Conservation (phyloP, 2,113 vertebrate genomes). For the Bungarus multicinctus region DNA sequence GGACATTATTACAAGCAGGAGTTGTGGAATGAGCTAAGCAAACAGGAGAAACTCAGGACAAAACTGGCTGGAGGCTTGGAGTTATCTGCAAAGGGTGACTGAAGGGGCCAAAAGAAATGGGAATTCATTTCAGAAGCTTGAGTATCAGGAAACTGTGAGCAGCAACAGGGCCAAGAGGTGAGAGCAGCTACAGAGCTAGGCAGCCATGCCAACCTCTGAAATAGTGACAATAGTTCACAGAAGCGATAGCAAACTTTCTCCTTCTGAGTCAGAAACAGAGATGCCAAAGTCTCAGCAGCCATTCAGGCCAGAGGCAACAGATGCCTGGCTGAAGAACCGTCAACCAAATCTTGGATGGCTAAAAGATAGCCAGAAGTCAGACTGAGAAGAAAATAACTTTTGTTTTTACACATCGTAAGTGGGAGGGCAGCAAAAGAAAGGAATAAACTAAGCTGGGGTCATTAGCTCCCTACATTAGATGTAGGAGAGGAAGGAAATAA, state of each 20-base stretch:
- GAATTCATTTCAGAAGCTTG: neutral
- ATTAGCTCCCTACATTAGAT: neutral
- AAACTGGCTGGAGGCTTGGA: neutral
- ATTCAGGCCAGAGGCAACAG: neutral
- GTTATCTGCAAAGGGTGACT: neutral
- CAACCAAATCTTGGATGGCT: neutral
- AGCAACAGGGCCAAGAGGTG: neutral
- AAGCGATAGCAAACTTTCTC: neutral
- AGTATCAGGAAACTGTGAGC: neutral
- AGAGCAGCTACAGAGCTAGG: neutral
- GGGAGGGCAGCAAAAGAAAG: neutral
- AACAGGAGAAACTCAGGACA: neutral
- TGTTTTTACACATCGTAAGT: neutral
- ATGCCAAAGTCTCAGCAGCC: neutral
- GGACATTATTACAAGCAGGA: neutral
- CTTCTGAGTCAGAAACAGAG: neutral
- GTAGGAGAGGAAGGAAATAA: neutral
- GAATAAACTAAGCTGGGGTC: neutral
- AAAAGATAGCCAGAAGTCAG: neutral
- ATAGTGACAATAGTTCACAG: neutral
- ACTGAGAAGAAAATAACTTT: neutral
- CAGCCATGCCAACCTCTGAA: neutral
- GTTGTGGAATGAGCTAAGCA: neutral
- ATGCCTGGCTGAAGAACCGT: neutral
- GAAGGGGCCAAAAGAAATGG: neutral